Conservation (phyloP, 1,140 invertebrate genomes). For the Aethina tumida region DNA sequence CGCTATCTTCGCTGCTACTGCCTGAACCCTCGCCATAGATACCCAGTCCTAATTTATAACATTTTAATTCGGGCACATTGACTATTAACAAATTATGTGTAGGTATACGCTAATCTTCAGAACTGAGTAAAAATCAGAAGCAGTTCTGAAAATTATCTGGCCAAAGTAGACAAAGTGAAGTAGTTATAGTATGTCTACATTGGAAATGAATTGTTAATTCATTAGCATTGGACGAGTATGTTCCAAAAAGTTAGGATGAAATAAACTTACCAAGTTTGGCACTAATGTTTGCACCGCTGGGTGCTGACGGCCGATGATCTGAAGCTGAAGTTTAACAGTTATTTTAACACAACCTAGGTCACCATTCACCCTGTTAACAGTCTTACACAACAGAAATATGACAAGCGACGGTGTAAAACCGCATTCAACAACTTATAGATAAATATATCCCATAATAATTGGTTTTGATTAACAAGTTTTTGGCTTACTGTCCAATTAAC, state of each 20-base stretch:
- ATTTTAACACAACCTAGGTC: conserved; percentile 23
- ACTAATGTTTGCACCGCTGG: conserved; percentile 31
- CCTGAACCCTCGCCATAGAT: conserved; percentile 28
- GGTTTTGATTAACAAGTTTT: conserved; percentile 12
- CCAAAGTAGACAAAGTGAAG: too few relatives aligned
- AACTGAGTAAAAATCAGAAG: too few relatives aligned
- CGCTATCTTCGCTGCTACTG: conserved; percentile 24
- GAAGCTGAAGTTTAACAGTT: conserved; percentile 32
- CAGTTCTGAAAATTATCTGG: neutral
- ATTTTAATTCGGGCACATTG: too few relatives aligned
- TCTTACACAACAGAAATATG: conserved; percentile 16
- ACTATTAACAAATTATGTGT: too few relatives aligned
- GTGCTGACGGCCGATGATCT: conserved; percentile 29
- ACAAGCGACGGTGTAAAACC: too few relatives aligned
- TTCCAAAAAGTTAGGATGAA: conserved; percentile 1
- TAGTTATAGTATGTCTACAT: too few relatives aligned
- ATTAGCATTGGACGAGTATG: neutral
- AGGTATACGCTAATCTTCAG: too few relatives aligned
- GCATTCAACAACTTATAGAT: too few relatives aligned
- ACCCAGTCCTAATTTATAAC: conserved; percentile 26
- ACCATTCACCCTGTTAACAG: conserved; percentile 26
- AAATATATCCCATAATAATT: too few relatives aligned
- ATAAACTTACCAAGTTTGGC: conserved; percentile 30
- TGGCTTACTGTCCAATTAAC: neutral
- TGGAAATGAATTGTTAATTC: neutral